phyloP scores from a whole-genome alignment of 1,140 invertebrate species.

The Limonius californicus region DNA sequence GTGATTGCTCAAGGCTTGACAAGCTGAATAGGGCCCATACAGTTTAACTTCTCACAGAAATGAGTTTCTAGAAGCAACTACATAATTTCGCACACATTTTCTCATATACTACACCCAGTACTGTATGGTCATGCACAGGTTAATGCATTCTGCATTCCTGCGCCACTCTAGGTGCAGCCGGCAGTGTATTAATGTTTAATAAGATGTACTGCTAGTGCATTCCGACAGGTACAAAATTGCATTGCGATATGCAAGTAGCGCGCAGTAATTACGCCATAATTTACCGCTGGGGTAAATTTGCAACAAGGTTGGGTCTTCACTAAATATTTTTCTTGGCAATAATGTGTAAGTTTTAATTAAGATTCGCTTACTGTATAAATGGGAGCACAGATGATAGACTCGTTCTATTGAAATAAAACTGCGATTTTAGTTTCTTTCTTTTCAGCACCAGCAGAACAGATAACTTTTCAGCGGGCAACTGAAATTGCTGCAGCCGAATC shows the following conservation, averaged over 20 bases:
- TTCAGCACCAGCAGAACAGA: no score
- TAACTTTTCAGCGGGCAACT: background rate
- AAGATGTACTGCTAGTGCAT: background rate
- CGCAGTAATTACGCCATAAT: conserved; percentile 3
- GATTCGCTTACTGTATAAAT: background rate
- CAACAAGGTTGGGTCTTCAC: no score
- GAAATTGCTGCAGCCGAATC: background rate
- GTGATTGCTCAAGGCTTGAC: no score
- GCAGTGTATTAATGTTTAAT: conserved; percentile 1
- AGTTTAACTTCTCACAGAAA: no score
- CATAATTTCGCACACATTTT: no score
- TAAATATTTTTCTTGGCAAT: background rate
- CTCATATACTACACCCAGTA: background rate
- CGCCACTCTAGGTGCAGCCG: background rate
- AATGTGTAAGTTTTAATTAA: background rate
- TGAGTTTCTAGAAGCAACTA: no score
- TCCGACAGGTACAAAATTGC: conserved; percentile 2
- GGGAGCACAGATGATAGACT: background rate
- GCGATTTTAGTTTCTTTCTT: background rate
- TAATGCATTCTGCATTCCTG: background rate
- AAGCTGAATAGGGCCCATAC: no score
- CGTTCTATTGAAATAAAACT: no score
- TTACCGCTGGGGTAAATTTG: background rate
- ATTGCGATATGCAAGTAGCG: background rate
- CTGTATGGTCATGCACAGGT: background rate